Evolutionary conservation across 2,797 vertebrate species (phyloP).

Genomic region (Champsocephalus gunnari): DNA sequence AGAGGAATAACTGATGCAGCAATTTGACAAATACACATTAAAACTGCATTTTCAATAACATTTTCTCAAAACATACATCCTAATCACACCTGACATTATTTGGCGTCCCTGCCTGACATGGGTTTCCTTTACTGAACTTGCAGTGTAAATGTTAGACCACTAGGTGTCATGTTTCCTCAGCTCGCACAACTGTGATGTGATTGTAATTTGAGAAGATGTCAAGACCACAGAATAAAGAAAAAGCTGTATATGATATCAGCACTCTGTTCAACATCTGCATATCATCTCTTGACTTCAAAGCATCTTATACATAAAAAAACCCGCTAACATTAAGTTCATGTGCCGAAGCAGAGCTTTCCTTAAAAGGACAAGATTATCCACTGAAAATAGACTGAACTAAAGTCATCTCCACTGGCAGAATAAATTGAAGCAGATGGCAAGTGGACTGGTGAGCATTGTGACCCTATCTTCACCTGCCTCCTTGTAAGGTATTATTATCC

Average conservation of each 20-base stretch:
- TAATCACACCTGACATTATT: background rate
- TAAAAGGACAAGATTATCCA: slow-evolving; percentile 50
- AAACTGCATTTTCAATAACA: background rate
- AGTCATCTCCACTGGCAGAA: slow-evolving; percentile 47
- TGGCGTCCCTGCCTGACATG: background rate
- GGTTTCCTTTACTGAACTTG: slow-evolving; percentile 10
- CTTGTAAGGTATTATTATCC: slow-evolving; percentile 51
- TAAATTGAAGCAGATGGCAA: slow-evolving; percentile 69
- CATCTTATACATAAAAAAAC: slow-evolving; percentile 19
- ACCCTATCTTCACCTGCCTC: slow-evolving; percentile 62
- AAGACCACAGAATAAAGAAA: slow-evolving; percentile 17
- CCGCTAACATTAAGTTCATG: slow-evolving; percentile 5
- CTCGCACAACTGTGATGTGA: slow-evolving; percentile 15
- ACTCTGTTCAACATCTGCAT: slow-evolving; percentile 36
- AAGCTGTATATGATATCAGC: slow-evolving; percentile 3
- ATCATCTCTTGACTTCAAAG: slow-evolving; percentile 59
- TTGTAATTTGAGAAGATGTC: slow-evolving; percentile 42
- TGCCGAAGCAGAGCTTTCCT: slow-evolving; percentile 28
- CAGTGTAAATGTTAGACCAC: slow-evolving; percentile 50
- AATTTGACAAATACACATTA: background rate
- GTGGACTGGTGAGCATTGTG: slow-evolving; percentile 28
- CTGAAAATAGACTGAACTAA: slow-evolving; percentile 33
- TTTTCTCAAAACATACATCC: background rate
- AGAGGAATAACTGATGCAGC: too few relatives aligned
- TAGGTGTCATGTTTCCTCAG: slow-evolving; percentile 69